Percentiles rank a stretch among this genome's conserved stretches.
These are phyloP conservation scores for Hyles euphorbiae DNA, from an alignment of 1,140 invertebrate genomes.

Conservation along the genomic window DNA sequence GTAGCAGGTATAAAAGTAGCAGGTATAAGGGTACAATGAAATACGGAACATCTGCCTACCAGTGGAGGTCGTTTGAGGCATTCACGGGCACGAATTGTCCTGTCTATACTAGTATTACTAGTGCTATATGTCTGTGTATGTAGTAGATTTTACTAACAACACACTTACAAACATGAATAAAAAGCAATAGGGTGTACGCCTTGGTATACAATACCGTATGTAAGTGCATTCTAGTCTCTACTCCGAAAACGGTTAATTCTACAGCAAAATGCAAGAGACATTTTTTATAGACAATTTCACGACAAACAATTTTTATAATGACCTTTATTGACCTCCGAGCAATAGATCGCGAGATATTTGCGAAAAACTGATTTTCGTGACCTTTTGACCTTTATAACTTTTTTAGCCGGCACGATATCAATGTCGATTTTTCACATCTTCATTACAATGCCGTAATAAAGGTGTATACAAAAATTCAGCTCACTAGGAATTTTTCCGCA, in stretches of 20 bases:
- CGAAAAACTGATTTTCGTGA: too few relatives aligned
- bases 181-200: constrained; percentile 5
- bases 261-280: too few relatives aligned
- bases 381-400: too few relatives aligned
- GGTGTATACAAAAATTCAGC: too few relatives aligned
- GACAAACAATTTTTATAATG: constrained; percentile 3
- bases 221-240: constrained; percentile 12
- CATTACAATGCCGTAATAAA: too few relatives aligned
- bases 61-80: not conserved
- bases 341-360: too few relatives aligned
- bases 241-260: constrained; percentile 6
- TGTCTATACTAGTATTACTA: not conserved
- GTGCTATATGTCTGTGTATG: not conserved
- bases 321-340: constrained; percentile 13
- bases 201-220: constrained; percentile 11
- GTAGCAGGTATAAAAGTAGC: constrained; percentile 1
- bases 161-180: constrained; percentile 8
- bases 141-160: constrained; percentile 1
- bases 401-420: too few relatives aligned
- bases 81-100: too few relatives aligned
- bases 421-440: too few relatives aligned
- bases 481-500: too few relatives aligned
- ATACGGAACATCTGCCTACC: constrained; percentile 1
- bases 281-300: too few relatives aligned
- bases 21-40: not conserved